Base-by-base conservation (phyloP, 1,140 invertebrate genomes). In the Leucophenga varia region DNA sequence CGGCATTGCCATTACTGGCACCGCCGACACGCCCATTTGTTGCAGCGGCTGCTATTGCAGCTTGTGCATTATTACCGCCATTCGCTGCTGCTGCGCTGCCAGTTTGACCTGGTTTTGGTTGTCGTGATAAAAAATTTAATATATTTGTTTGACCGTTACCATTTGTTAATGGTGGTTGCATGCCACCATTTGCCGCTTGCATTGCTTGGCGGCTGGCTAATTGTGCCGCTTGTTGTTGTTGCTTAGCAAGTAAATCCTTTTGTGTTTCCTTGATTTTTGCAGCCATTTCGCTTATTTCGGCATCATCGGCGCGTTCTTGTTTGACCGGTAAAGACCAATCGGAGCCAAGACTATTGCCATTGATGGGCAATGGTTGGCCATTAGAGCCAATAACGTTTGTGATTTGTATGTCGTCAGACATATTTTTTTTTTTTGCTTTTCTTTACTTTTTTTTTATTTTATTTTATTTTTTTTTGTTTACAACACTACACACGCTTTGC, bases 181-280 rank as follows among this genome's bases (percentile, higher is more conserved):
- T 69, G 9, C 43, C 50, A 53, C 61, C 40, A 28, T 72, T 69
- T 52, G 76, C 34, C 43, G 56, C 57, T 42, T 74, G 75, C 36
- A 65, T 72, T 48, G 68, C 59, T n/a, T 72, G 69, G 1, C 70
- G 59, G 34, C 54, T 64, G 9, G 65, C 70, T 34, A 63, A 47
- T 18, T 70, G 63, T 28, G 65, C 70, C 4, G 70, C 65, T 50
- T 70, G 65, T 53, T 72, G 70, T 49, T 72, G 52, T 18, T 47
- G 47, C 55, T 77, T 76, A 53, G 79, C 58, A 52, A 79, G 68
- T 79, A 88, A 88, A 57, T 85, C 85, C 74, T 87, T 89, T 73
- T 91, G 88, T 46, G 87, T 87, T 77, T 91, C 90, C 75, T 87
- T 83, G 84, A 92, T 88, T 77, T 91, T 90, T 56, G 86, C 86